Evolutionary conservation across 2,888 invertebrate species (phyloP).

Genomic region (Clusia tigrina): DNA sequence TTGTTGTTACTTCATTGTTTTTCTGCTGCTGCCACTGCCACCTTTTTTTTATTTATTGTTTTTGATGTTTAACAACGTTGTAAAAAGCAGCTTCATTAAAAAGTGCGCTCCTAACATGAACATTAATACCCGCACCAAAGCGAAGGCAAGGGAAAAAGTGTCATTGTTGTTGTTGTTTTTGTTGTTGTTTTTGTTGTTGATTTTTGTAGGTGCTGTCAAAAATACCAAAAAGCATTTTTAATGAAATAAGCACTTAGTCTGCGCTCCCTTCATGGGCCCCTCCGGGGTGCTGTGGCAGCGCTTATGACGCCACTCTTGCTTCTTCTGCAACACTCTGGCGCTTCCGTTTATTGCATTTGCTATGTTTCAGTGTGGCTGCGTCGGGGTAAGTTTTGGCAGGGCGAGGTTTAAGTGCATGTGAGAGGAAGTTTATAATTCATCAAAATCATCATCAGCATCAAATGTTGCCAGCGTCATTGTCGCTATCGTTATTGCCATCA

Average conservation of each 20-base stretch:
- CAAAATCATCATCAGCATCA: neutral
- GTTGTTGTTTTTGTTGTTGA: too few relatives aligned
- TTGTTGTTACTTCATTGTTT: too few relatives aligned
- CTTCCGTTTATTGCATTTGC: constrained; percentile 9
- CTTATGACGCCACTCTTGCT: neutral
- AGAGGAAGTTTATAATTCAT: neutral
- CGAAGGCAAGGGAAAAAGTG: neutral
- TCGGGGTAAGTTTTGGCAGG: too few relatives aligned
- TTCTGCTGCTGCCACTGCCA: too few relatives aligned
- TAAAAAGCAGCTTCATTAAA: too few relatives aligned
- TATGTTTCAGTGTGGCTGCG: neutral
- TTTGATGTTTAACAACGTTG: too few relatives aligned
- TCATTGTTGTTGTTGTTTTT: neutral
- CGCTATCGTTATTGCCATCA: neutral
- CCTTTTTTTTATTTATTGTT: too few relatives aligned
- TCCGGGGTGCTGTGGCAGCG: too few relatives aligned
- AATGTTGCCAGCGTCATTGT: neutral
- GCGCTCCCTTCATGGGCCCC: too few relatives aligned
- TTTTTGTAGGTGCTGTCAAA: too few relatives aligned
- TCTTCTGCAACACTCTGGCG: neutral
- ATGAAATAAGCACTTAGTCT: too few relatives aligned
- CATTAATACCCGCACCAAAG: neutral
- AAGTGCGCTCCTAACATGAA: neutral
- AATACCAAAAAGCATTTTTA: too few relatives aligned
- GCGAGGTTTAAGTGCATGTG: neutral